Evolutionary conservation across 2,113 vertebrate species (phyloP).

Genomic region (Rhynchomys soricoides): DNA sequence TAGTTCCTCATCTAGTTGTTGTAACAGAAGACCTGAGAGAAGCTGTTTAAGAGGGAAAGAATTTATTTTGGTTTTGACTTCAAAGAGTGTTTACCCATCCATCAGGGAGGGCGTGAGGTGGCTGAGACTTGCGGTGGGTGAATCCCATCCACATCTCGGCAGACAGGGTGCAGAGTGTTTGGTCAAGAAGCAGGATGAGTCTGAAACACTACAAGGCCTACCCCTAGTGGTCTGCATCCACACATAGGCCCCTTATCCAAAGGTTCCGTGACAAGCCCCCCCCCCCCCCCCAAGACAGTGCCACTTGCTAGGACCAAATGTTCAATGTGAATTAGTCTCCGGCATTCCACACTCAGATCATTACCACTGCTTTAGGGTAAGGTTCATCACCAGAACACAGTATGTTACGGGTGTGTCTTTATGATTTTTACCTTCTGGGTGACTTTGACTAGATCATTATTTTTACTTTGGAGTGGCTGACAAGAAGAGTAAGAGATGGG

Average conservation of each 20-base stretch:
- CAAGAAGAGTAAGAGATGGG: too few species aligned
- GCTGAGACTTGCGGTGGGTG: neutral
- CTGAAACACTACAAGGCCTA: neutral
- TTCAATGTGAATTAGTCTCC: neutral
- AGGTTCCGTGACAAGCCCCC: neutral
- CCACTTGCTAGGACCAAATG: neutral
- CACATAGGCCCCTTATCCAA: neutral
- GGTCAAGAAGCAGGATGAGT: neutral
- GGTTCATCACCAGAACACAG: neutral
- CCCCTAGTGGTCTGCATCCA: neutral
- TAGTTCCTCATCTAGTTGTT: neutral
- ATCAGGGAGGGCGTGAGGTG: neutral
- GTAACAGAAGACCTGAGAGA: neutral
- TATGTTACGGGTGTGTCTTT: neutral
- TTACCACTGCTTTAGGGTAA: neutral
- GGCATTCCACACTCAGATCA: neutral
- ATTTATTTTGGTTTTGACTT: neutral
- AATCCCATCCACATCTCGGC: neutral
- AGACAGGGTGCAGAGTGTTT: neutral
- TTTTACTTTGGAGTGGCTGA: neutral
- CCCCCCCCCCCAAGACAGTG: neutral
- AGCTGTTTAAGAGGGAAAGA: neutral
- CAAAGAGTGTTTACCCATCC: neutral
- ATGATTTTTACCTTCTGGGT: neutral
- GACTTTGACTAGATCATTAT: neutral